These are phyloP conservation scores for Sinelater perroti DNA, from an alignment of 2,888 invertebrate species.

Conservation along the genomic window DNA sequence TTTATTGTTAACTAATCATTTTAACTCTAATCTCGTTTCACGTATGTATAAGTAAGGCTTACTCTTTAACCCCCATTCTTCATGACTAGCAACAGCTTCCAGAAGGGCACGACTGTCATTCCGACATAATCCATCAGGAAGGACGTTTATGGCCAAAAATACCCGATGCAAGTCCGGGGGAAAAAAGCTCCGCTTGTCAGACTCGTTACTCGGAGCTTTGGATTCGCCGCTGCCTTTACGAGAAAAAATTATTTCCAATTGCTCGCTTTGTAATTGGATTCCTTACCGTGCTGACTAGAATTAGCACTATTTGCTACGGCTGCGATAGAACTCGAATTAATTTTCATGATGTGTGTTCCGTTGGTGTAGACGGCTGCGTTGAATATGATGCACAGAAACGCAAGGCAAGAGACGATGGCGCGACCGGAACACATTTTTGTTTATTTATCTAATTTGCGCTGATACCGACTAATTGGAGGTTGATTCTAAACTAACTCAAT, in stretches of 20 bases:
- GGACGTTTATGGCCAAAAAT: slow-evolving; percentile 56
- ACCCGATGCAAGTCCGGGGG: slow-evolving; percentile 59
- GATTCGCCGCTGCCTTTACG: no score
- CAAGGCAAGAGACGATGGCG: no score
- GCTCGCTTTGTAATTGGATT: not conserved
- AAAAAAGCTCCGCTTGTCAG: slow-evolving; percentile 36
- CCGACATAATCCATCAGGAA: slow-evolving; percentile 53
- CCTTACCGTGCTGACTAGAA: not conserved
- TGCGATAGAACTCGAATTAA: not conserved
- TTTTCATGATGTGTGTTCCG: slow-evolving; percentile 10
- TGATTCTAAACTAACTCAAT: slow-evolving; percentile 49
- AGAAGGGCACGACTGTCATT: slow-evolving; percentile 63
- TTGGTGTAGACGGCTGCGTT: not conserved
- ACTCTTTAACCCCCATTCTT: slow-evolving; percentile 47
- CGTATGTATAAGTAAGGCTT: slow-evolving; percentile 16
- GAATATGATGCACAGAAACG: no score
- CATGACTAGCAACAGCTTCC: slow-evolving; percentile 62
- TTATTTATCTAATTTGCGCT: no score
- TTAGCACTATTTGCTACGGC: not conserved
- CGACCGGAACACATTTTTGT: no score
- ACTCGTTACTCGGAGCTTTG: not conserved
- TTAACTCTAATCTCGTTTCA: not conserved
- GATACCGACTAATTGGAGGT: slow-evolving; percentile 45
- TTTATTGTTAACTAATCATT: not conserved
- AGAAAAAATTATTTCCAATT: no score